A percentile compares a stretch with the other conserved stretches of the same genome.
Evolutionary conservation across 2,113 vertebrate genomes (phyloP).

Genomic region (Prolemur simus): DNA sequence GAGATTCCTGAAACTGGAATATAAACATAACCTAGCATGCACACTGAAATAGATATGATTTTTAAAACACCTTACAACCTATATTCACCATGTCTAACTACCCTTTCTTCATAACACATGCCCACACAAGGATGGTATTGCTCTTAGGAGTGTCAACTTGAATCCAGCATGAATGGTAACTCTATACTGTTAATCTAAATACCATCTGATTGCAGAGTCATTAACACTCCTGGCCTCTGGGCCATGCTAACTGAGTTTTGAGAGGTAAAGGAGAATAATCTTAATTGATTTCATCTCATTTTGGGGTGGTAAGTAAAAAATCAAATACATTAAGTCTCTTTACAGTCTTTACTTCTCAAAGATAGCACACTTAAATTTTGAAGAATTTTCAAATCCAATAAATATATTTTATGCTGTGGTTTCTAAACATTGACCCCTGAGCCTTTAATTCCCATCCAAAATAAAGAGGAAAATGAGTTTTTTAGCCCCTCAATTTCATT

Average conservation of each 20-base stretch:
- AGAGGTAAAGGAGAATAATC: neutral
- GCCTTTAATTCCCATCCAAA: constrained; percentile 22
- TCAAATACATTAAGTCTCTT: constrained; percentile 39
- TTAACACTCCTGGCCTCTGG: neutral
- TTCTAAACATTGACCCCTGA: neutral
- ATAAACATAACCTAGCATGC: neutral
- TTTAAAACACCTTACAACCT: neutral
- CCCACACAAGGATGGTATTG: neutral
- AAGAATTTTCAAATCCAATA: constrained; percentile 18
- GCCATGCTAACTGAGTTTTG: neutral
- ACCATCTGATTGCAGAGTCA: neutral
- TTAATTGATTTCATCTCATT: neutral
- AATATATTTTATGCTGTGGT: neutral
- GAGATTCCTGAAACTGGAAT: constrained; percentile 4
- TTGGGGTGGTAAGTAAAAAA: neutral
- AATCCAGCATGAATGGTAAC: neutral
- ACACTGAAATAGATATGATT: neutral
- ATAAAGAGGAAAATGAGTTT: neutral
- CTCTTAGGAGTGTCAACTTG: neutral
- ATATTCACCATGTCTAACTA: neutral
- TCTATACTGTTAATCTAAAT: neutral
- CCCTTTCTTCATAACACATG: neutral
- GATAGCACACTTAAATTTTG: neutral
- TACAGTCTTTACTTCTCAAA: constrained; percentile 1
- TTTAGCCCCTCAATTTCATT: neutral